Percentiles rank a stretch among this genome's conserved stretches.
These are phyloP conservation scores for Enchytraeus crypticus DNA, from an alignment of 2,888 invertebrate species.

Conservation along the genomic window DNA sequence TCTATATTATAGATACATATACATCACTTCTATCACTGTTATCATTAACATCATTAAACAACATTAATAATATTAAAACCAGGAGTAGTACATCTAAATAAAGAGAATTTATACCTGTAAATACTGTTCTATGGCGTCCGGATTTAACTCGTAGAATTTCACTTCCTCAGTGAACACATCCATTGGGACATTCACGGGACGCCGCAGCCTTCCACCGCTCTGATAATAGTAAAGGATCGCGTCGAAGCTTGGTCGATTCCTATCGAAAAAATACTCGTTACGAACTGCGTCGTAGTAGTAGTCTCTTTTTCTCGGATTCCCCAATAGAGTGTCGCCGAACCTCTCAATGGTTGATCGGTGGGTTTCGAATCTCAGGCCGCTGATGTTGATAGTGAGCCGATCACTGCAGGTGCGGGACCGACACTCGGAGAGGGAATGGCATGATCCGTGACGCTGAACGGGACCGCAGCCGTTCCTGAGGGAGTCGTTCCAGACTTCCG, in stretches of 20 bases:
- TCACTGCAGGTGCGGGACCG: too few relatives aligned
- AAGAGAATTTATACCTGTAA: too few relatives aligned
- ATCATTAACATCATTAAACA: too few relatives aligned
- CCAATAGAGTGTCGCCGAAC: conserved; percentile 59
- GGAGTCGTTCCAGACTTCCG: too few relatives aligned
- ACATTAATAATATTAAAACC: too few relatives aligned
- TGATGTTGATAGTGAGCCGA: conserved; percentile 13
- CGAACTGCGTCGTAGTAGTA: conserved; percentile 93
- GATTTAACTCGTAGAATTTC: conserved; percentile 97
- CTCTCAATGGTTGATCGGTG: conserved; percentile 12
- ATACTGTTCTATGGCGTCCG: conserved; percentile 60
- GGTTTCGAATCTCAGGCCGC: conserved; percentile 16
- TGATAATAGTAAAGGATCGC: conserved; percentile 64
- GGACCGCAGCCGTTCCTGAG: too few relatives aligned
- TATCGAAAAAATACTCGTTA: conserved; percentile 99
- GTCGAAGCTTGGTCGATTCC: too few relatives aligned
- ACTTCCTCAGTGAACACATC: conserved; percentile 99
- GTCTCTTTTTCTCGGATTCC: conserved; percentile 68
- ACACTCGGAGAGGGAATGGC: too few relatives aligned
- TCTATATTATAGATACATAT: too few relatives aligned
- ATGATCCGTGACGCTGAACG: too few relatives aligned
- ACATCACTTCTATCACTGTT: too few relatives aligned
- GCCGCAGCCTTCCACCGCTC: conserved; percentile 79
- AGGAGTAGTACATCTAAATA: too few relatives aligned
- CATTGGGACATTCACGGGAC: conserved; percentile 91